These are phyloP conservation scores for Orthosia incerta DNA, from an alignment of 2,888 invertebrate genomes.

Conservation along the genomic window DNA sequence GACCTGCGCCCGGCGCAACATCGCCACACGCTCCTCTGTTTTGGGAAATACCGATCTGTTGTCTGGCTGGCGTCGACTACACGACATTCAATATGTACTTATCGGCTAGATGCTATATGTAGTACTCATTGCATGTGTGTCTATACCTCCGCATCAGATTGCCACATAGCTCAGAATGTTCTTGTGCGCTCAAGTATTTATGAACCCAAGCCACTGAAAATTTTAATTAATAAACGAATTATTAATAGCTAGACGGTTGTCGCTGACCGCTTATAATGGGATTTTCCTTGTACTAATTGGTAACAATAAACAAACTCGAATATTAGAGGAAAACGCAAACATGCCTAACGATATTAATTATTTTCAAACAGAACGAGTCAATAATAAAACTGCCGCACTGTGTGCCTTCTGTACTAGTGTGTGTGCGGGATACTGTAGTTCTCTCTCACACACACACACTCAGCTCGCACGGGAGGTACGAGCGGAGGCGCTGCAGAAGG, in stretches of 20 bases:
- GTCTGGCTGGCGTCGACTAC: too few species aligned
- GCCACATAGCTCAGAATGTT: not conserved
- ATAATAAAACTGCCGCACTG: slow-evolving; percentile 56
- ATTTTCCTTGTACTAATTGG: slow-evolving; percentile 75
- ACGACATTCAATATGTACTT: too few species aligned
- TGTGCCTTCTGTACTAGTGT: not conserved
- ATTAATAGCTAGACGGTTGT: slow-evolving; percentile 41
- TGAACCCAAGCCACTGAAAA: slow-evolving; percentile 7
- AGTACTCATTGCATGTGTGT: not conserved
- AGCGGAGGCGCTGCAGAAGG: slow-evolving; percentile 19
- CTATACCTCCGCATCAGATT: not conserved
- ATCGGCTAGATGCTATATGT: too few species aligned
- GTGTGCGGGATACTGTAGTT: not conserved
- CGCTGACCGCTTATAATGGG: slow-evolving; percentile 45
- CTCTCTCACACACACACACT: not conserved
- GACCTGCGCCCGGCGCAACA: slow-evolving; percentile 21
- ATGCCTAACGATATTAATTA: slow-evolving; percentile 68
- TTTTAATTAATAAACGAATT: slow-evolving; percentile 27
- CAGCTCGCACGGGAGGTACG: not conserved
- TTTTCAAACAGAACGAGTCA: slow-evolving; percentile 64
- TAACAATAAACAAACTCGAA: slow-evolving; percentile 70
- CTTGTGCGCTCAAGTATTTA: not conserved
- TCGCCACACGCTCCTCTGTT: not conserved
- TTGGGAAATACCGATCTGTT: too few species aligned
- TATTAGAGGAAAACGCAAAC: slow-evolving; percentile 72